A percentile compares a stretch with the other conserved stretches of the same genome.
phyloP scores from a whole-genome alignment of 2,888 invertebrate genomes.

The Drosophila basisetae region DNA sequence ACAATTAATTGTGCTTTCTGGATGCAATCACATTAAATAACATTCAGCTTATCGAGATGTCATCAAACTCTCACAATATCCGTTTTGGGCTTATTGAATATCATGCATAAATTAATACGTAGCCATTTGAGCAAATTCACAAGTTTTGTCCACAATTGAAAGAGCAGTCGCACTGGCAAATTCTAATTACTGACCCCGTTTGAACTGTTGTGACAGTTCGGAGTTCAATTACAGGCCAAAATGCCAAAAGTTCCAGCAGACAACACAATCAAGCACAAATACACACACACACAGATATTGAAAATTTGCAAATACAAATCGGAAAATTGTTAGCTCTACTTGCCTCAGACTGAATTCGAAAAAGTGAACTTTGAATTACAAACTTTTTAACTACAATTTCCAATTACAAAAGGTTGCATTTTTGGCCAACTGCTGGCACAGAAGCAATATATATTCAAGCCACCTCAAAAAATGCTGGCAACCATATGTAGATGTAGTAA shows the following conservation, averaged over 20 bases:
- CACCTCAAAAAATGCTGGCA: slow-evolving; percentile 7
- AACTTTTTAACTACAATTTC: slow-evolving; percentile 78
- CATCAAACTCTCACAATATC: neutral
- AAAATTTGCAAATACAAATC: slow-evolving; percentile 45
- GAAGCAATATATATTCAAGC: slow-evolving; percentile 18
- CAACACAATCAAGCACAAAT: slow-evolving; percentile 16
- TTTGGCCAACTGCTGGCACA: slow-evolving; percentile 21
- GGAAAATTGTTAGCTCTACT: slow-evolving; percentile 32
- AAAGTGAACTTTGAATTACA: slow-evolving; percentile 70
- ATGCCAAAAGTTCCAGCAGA: slow-evolving; percentile 54
- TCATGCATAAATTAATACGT: slow-evolving; percentile 31
- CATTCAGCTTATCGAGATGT: neutral
- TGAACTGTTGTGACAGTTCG: slow-evolving; percentile 64
- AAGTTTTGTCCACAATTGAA: slow-evolving; percentile 30
- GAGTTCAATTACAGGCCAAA: slow-evolving; percentile 70
- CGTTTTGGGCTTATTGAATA: neutral
- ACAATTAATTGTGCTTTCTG: slow-evolving; percentile 1
- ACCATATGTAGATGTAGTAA: neutral
- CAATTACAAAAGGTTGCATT: slow-evolving; percentile 69
- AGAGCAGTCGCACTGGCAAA: slow-evolving; percentile 43
- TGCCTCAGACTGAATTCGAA: slow-evolving; percentile 47
- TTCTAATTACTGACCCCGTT: slow-evolving; percentile 62
- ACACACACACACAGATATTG: slow-evolving; percentile 7
- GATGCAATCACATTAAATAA: neutral
- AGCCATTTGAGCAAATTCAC: slow-evolving; percentile 20